Conservation (phyloP, 2,797 vertebrate genomes). For the Protonibea diacanthus region DNA sequence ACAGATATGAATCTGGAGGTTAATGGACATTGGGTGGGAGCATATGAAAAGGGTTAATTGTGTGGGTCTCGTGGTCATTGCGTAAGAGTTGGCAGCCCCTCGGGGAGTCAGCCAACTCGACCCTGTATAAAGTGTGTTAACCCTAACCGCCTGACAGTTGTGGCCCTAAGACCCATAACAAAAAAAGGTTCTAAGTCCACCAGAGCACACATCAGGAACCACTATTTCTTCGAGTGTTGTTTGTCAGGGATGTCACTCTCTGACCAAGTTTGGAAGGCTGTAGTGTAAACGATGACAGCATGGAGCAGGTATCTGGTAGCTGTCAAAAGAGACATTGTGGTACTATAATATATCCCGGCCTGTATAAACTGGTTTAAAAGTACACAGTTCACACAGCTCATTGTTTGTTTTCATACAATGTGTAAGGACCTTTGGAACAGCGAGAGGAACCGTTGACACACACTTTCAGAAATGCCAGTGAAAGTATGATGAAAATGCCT, state of each 20-base stretch:
- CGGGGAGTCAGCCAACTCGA: too few species aligned
- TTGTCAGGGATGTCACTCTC: conserved; percentile 12
- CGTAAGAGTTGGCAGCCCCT: too few species aligned
- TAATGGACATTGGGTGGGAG: too few species aligned
- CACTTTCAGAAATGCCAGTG: conserved; percentile 6
- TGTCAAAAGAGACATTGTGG: conserved; percentile 44
- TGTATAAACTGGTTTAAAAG: conserved; percentile 52
- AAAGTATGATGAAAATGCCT: conserved; percentile 14
- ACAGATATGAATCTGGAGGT: too few species aligned
- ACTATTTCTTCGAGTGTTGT: background rate
- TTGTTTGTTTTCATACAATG: background rate
- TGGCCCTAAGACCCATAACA: too few species aligned
- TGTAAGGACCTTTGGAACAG: background rate
- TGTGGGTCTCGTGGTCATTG: too few species aligned
- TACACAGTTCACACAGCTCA: conserved; percentile 11
- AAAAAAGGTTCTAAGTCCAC: too few species aligned
- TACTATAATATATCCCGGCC: conserved; percentile 8
- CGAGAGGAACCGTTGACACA: background rate
- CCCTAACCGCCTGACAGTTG: too few species aligned
- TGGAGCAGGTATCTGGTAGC: conserved; percentile 39
- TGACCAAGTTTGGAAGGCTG: conserved; percentile 35
- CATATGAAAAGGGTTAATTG: too few species aligned
- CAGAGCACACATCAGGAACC: too few species aligned
- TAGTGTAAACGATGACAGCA: conserved; percentile 31
- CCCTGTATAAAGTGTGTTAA: too few species aligned